Evolutionary conservation across 2,113 vertebrate species (phyloP), one percentile per base, ranked within the genome.

Genomic region (Egretta garzetta): DNA sequence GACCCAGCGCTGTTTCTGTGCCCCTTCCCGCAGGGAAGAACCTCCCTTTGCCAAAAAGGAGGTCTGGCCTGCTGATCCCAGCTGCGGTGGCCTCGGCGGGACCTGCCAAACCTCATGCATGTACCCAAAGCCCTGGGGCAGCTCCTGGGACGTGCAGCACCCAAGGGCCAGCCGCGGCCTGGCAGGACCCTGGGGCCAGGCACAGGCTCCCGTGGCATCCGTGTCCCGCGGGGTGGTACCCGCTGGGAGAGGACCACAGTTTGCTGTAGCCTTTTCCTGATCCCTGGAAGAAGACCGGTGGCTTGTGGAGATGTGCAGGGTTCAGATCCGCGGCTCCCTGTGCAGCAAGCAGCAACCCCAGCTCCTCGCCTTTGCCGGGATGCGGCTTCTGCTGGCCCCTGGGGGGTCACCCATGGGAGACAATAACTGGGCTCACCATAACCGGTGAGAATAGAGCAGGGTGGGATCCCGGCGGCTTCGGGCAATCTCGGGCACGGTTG

Each of bases 1-100:
- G 0, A 12, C 20, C 35, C 23, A 16, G 32, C 0, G 4, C 21
- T 39, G 10, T 41, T 67, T 41, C 64, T 0, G 5, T n/a, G 41
- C 28, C 53, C 49, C 52, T 86, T 82, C 66, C 92, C 67, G 3
- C 39, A 73, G 49, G 30, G 63, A 63, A 64, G 39, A 28, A 28
- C 14, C 33, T 64, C 33, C 13, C n/a, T 68, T 21, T 32, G 79
- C 74, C 74, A 45, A 83, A 59, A 85, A 58, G 47, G 47, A 41
- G 16, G 45, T 62, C 27, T 15, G 79, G 24, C 28, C 47, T 20
- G 52, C 64, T 12, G 50, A 37, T 11, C 56, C 35, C 47, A 18
- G 41, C 35, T 27, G 64, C 0, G 18, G 86, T 72, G 71, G 53
- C 64, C 68, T 35, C 28, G 52, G 64, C 14, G 1, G 13, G 47